A percentile compares a stretch with the other conserved stretches of the same genome.
phyloP scores from a whole-genome alignment of 2,888 invertebrate species.

The Erebia ligea region DNA sequence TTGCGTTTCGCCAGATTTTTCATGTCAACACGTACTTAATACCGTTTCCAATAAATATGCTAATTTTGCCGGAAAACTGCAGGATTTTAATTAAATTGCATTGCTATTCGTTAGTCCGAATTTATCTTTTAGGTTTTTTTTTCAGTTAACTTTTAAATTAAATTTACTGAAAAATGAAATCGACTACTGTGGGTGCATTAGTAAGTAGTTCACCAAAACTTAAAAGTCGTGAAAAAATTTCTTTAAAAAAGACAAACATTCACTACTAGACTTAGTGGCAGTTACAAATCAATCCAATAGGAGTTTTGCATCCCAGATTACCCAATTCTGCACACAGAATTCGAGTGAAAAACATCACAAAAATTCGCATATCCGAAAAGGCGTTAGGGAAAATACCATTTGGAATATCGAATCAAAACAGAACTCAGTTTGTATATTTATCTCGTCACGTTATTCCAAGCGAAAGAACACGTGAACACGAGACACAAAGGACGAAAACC shows the following conservation, averaged over 20 bases:
- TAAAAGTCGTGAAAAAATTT: neutral
- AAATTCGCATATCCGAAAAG: neutral
- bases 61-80: constrained; percentile 31
- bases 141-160: neutral
- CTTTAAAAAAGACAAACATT: too few species aligned
- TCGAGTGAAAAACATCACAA: neutral
- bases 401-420: constrained; percentile 37
- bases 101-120: constrained; percentile 15
- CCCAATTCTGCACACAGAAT: neutral
- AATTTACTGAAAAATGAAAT: neutral
- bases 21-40: constrained; percentile 18
- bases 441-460: constrained; percentile 55
- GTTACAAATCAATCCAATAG: neutral
- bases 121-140: constrained; percentile 10
- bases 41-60: constrained; percentile 25
- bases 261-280: neutral
- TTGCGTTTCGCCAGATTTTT: constrained; percentile 21
- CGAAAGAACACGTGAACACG: constrained; percentile 51
- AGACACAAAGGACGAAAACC: constrained; percentile 55
- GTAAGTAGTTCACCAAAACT: too few species aligned
- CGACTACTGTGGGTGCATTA: too few species aligned
- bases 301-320: neutral
- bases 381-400: constrained; percentile 18
- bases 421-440: constrained; percentile 50
- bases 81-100: constrained; percentile 14